phyloP scores from a whole-genome alignment of 2,888 invertebrate genomes.

The Aphodius granarius region DNA sequence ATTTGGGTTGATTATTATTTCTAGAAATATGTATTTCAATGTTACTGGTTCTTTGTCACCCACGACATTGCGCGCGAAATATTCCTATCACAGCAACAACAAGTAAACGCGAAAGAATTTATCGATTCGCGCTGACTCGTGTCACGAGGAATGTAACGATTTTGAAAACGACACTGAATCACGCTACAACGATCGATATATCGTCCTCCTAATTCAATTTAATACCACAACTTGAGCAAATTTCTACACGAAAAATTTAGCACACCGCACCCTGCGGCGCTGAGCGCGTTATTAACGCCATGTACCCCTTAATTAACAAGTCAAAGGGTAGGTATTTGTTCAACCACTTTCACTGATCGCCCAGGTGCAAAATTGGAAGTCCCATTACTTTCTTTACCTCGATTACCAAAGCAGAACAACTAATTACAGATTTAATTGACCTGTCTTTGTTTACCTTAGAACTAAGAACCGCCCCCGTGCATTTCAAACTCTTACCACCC shows the following conservation, averaged over 20 bases:
- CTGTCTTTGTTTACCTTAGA: no score
- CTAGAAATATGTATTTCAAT: neutral
- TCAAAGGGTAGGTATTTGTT: no score
- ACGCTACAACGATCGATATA: conserved; percentile 5
- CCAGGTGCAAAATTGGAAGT: neutral
- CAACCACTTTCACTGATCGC: no score
- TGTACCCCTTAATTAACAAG: neutral
- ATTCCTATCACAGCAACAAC: neutral
- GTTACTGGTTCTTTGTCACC: neutral
- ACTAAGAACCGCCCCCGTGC: no score
- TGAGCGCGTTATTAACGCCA: neutral
- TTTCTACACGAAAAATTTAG: neutral
- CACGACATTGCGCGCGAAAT: neutral
- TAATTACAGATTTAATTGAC: neutral
- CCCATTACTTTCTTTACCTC: neutral
- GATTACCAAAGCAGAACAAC: neutral
- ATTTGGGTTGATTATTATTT: neutral
- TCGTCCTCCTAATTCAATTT: conserved; percentile 35
- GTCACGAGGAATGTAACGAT: neutral
- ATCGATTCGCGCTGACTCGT: neutral
- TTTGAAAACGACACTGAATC: neutral
- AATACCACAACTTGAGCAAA: conserved; percentile 21
- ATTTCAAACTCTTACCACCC: no score
- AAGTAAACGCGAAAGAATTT: neutral
- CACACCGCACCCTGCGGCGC: neutral